phyloP scores from a whole-genome alignment of 2,797 vertebrate species.

The Philypnodon macrostomus region DNA sequence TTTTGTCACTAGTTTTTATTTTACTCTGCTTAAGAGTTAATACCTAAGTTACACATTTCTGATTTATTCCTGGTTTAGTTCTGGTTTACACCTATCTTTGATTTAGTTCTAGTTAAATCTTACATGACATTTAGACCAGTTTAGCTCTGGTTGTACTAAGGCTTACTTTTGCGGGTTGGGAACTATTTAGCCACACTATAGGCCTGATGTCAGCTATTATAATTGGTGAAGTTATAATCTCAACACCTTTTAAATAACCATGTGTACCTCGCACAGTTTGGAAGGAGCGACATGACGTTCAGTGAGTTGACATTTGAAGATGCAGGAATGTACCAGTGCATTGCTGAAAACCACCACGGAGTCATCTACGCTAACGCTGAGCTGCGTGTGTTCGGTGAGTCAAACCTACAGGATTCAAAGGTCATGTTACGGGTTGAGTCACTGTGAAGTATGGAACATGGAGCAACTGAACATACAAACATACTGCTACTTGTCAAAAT shows the following conservation, averaged over 20 bases:
- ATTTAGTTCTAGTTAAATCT: too few relatives aligned
- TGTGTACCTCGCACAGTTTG: constrained; percentile 67
- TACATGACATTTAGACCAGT: too few relatives aligned
- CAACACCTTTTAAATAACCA: constrained; percentile 5
- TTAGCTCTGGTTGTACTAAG: too few relatives aligned
- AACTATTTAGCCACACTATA: too few relatives aligned
- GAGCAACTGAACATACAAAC: too few relatives aligned
- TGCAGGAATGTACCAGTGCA: constrained; percentile 96
- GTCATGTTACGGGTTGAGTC: constrained; percentile 21
- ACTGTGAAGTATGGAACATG: not conserved
- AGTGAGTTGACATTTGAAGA: constrained; percentile 82
- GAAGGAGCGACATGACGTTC: constrained; percentile 83
- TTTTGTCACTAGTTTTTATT: too few relatives aligned
- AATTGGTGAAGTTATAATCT: not conserved
- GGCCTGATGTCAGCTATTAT: constrained; percentile 29
- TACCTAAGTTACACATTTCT: too few relatives aligned
- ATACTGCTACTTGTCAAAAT: too few relatives aligned
- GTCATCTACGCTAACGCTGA: constrained; percentile 91
- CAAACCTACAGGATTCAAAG: constrained; percentile 29
- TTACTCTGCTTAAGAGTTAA: too few relatives aligned
- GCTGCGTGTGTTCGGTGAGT: constrained; percentile 91
- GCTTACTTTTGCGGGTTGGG: too few relatives aligned
- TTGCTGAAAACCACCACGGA: constrained; percentile 87
- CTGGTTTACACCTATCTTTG: too few relatives aligned
- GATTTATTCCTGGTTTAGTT: too few relatives aligned